phyloP scores from a whole-genome alignment of 2,888 invertebrate genomes.

The Lumbricus terrestris region DNA sequence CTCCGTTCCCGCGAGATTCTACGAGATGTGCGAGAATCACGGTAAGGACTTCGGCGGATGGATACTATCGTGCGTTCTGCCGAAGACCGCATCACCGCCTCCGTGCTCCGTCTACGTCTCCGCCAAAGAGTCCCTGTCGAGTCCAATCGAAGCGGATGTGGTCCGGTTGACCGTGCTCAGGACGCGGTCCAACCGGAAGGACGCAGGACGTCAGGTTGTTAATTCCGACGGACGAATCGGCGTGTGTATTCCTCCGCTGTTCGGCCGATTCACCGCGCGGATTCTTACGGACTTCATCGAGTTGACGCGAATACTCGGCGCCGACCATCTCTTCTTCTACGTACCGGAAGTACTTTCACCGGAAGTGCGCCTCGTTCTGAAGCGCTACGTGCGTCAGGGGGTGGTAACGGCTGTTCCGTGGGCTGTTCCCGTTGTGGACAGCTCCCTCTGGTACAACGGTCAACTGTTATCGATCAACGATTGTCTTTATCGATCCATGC shows the following conservation, averaged over 20 bases:
- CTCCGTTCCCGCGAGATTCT: constrained; percentile 35
- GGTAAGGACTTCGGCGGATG: constrained; percentile 52
- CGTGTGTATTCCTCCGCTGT: constrained; percentile 55
- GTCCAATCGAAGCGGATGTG: neutral
- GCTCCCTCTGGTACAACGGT: constrained; percentile 54
- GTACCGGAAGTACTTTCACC: constrained; percentile 37
- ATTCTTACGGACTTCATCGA: constrained; percentile 54
- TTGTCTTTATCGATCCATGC: constrained; percentile 54
- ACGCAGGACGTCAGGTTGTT: neutral
- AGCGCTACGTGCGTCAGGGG: constrained; percentile 43
- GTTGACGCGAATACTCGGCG: constrained; percentile 49
- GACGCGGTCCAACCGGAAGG: neutral
- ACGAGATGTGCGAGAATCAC: constrained; percentile 58
- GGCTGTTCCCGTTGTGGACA: constrained; percentile 44
- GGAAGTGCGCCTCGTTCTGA: constrained; percentile 43
- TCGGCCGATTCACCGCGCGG: constrained; percentile 47
- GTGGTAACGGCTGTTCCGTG: constrained; percentile 47
- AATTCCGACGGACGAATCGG: constrained; percentile 38
- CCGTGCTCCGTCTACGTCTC: neutral
- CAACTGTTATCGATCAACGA: constrained; percentile 56
- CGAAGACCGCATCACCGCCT: constrained; percentile 9
- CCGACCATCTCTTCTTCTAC: constrained; percentile 49
- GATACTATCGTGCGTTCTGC: constrained; percentile 49
- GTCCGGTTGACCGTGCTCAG: neutral
- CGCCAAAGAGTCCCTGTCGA: neutral